Evolutionary conservation across 1,140 invertebrate species (phyloP).

Genomic region (Anthonomus grandis): DNA sequence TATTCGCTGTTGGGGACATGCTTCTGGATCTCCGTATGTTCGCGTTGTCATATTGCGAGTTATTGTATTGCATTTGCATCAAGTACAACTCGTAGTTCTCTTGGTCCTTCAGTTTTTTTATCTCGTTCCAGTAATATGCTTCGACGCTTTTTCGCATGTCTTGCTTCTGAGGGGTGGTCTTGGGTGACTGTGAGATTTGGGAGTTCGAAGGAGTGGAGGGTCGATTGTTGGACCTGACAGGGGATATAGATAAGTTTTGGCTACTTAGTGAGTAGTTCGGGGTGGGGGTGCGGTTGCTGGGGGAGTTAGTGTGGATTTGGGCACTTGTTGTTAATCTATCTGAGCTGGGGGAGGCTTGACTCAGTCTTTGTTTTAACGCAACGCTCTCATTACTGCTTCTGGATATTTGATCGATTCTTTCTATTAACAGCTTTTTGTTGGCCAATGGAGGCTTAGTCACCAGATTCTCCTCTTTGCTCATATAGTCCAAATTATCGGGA

Average conservation of each 20-base stretch:
- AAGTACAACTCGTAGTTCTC: constrained; percentile 52
- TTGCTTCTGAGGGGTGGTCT: constrained; percentile 41
- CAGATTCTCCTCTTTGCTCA: constrained; percentile 6
- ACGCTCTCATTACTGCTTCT: constrained; percentile 10
- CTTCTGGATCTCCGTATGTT: constrained; percentile 37
- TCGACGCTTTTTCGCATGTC: constrained; percentile 55
- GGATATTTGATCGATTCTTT: constrained; percentile 14
- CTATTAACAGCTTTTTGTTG: neutral
- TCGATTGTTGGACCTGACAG: constrained; percentile 21
- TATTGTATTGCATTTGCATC: constrained; percentile 35
- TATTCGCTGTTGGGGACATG: constrained; percentile 30
- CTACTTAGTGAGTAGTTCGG: constrained; percentile 9
- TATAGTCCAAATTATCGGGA: constrained; percentile 22
- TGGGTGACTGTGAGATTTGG: constrained; percentile 17
- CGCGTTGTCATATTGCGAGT: constrained; percentile 35
- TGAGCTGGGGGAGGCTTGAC: constrained; percentile 7
- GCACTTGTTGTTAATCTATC: constrained; percentile 25
- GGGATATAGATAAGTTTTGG: constrained; percentile 22
- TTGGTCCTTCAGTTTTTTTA: constrained; percentile 56
- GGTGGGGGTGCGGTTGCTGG: constrained; percentile 23
- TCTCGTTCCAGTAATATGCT: constrained; percentile 59
- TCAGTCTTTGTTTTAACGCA: neutral
- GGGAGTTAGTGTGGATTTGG: constrained; percentile 24
- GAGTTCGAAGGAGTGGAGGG: constrained; percentile 16
- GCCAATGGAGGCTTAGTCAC: constrained; percentile 12